Base-by-base conservation (phyloP, 2,113 vertebrate species). In the Calypte anna region DNA sequence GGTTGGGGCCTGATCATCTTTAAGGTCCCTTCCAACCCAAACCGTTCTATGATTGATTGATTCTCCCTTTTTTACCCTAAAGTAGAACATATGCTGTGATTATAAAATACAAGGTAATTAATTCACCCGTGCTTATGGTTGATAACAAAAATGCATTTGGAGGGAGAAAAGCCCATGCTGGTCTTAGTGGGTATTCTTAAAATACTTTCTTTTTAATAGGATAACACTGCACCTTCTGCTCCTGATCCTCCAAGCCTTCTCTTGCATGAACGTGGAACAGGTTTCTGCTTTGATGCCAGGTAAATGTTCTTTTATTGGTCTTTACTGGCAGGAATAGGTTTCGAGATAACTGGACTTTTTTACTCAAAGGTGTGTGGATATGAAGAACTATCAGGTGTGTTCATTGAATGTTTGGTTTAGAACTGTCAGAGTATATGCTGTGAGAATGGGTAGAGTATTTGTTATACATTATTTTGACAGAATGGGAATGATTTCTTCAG, bases 221-320 rank as follows among this genome's bases (percentile, higher is more conserved):
- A 98, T 70, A 98, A 98, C 44, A 80, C 80, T 31, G 90, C 86
- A 66, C 97, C 97, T 89, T 96, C 97, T 38, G 88, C 97, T 82
- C 96, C 97, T 57, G 98, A 98, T 76, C 97, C 97, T 70, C 97
- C 97, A 36, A 98, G 96, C 90, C 97, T 98, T 31, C 98, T 98
- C 88, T 96, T 98, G 95, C 99, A 96, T 27, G 98, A 99, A 18
- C 98, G 97, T 83, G 98, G 98, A 89, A 97, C 98, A 53, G 98
- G 98, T 57, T 99, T 99, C 97, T 99, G 99, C 98, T 99, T 99
- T 98, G 99, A 99, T 96, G 98, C 99, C 97, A 99, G 99, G 99
- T 99, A 98, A 98, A 38, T 48, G 24, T 69, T 67, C 17, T 59
- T 93, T 58, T 57, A 59, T 44, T 40, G 57, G 27, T 84, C 69